Percentiles rank a stretch among this genome's conserved stretches.
These are phyloP conservation scores for Belonocnema kinseyi DNA, from an alignment of 1,140 invertebrate genomes.

Conservation along the genomic window DNA sequence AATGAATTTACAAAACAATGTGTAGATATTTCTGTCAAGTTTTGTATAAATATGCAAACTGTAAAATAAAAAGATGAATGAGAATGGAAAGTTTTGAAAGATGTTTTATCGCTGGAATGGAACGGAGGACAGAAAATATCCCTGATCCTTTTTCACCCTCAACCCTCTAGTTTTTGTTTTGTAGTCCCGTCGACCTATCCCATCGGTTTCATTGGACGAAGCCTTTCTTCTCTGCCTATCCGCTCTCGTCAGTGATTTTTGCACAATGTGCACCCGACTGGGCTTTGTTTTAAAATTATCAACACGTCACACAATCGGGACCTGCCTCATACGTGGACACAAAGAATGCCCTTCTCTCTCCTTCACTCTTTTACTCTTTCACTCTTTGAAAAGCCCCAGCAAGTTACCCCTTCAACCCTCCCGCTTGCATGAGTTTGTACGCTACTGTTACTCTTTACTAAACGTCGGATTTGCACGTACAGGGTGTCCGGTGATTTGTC, in stretches of 20 bases:
- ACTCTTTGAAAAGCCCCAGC: conserved; percentile 35
- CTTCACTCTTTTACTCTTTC: conserved; percentile 30
- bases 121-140: conserved; percentile 14
- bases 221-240: conserved; percentile 26
- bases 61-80: conserved; percentile 3
- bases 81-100: neutral
- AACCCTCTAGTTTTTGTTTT: conserved; percentile 4
- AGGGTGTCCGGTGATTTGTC: conserved; percentile 1
- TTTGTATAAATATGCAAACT: neutral
- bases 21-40: neutral
- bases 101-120: conserved; percentile 17
- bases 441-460: conserved; percentile 23
- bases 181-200: conserved; percentile 20
- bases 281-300: conserved; percentile 75
- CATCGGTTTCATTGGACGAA: conserved; percentile 20
- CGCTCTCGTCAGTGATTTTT: conserved; percentile 65
- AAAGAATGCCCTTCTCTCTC: conserved; percentile 53
- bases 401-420: conserved; percentile 23
- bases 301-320: conserved; percentile 73
- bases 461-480: neutral
- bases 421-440: neutral
- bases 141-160: conserved; percentile 14
- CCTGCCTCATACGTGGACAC: conserved; percentile 58
- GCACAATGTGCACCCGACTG: conserved; percentile 64
- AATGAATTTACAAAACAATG: neutral